Base-by-base conservation (phyloP, 2,113 vertebrate genomes). In the Physeter macrocephalus region DNA sequence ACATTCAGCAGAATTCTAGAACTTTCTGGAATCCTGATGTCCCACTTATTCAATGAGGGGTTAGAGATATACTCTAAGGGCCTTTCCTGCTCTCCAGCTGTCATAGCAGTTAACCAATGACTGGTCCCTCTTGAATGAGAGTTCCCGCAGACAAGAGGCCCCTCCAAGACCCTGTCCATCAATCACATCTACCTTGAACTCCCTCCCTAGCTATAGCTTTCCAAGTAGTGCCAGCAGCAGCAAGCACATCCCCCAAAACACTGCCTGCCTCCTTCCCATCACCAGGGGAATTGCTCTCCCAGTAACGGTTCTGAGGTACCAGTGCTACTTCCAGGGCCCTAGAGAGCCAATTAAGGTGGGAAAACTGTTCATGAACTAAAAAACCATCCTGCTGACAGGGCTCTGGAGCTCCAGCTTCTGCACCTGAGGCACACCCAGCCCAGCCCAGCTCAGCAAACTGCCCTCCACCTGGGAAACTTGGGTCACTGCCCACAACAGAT, bases 321-420 rank as follows among this genome's bases (percentile, higher is more conserved):
- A 81, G 88, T 81, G 94, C 95, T 95, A 97, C 97, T 98, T 97
- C 95, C 78, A 75, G 97, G 95, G 96, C 98, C 98, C 98, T 90
- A 75, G 98, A 98, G 98, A 98, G 96, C 97, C 98, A 99, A 98
- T 99, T 99, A 99, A 57, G 96, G 85, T 95, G 95, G 98, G 96
- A 95, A 98, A 98, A 97, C 93, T 97, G 97, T 96, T 98, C 97
- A 27, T 90, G 95, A 98, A 98, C 96, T 90, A 72, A 88, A 93
- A 96, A 97, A 43, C 71, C 93, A 93, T 96, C 95, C 81, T 9
- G 41, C 59, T 93, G 84, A 95, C 52, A 77, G 94, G 96, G 95
- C 95, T 97, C 91, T 20, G 15, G 78, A 96, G 75, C 96, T 97
- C 95, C 34, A 97, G 98, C 97, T 98, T 97, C 94, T 97, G 57